A percentile compares a stretch with the other conserved stretches of the same genome.
Conservation (phyloP, 2,797 vertebrate genomes). For the Poeciliopsis turneri region DNA sequence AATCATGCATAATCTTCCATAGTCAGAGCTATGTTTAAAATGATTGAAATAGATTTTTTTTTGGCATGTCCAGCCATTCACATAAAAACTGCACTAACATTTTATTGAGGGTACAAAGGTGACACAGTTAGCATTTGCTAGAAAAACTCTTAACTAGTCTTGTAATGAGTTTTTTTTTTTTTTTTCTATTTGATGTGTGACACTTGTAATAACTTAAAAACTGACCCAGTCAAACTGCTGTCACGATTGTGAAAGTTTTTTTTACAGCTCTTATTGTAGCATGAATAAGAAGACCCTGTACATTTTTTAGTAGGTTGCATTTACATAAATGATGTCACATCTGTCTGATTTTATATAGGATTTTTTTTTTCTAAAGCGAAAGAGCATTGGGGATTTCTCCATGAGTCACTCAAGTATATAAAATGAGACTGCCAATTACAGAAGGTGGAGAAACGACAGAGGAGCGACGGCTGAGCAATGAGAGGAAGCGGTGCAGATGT, state of each 20-base stretch:
- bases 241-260: neutral
- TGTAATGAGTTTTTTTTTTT: neutral
- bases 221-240: constrained; percentile 2
- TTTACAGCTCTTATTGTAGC: neutral
- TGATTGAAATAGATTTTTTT: neutral
- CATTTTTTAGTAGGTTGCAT: constrained; percentile 60
- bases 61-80: neutral
- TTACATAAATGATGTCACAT: constrained; percentile 56
- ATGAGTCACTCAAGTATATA: constrained; percentile 72
- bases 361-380: constrained; percentile 32
- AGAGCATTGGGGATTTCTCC: constrained; percentile 53
- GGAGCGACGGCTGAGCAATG: constrained; percentile 23
- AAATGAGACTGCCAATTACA: constrained; percentile 39
- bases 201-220: constrained; percentile 3
- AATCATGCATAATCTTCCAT: neutral
- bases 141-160: neutral
- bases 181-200: neutral
- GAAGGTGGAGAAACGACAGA: constrained; percentile 36
- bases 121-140: neutral
- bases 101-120: neutral
- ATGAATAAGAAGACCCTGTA: constrained; percentile 13
- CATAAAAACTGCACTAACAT: neutral
- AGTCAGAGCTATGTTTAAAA: neutral
- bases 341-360: constrained; percentile 30
- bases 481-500: constrained; percentile 52